These are phyloP conservation scores for Helogale parvula DNA, from an alignment of 2,113 vertebrate species.

Conservation along the genomic window DNA sequence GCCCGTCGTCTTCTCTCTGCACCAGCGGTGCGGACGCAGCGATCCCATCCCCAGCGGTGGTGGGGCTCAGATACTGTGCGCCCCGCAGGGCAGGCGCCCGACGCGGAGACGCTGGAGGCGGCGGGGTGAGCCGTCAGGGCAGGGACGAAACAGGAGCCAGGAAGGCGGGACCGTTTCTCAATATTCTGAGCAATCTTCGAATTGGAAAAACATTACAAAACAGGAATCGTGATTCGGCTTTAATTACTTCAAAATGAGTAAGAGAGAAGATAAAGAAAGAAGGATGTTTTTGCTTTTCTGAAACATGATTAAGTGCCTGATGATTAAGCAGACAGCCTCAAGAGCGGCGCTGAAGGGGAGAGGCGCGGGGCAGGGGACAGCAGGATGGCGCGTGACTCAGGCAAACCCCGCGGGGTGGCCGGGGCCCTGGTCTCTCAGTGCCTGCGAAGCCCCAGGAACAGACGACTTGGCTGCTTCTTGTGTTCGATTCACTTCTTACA, in stretches of 20 bases:
- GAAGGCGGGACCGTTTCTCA: not conserved
- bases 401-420: rapidly evolving
- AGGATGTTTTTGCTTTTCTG: not conserved
- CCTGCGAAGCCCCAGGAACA: not conserved
- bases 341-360: not conserved
- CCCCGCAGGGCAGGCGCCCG: not conserved
- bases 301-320: not conserved
- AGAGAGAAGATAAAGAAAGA: not conserved
- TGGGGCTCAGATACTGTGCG: not conserved
- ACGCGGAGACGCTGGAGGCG: rapidly evolving
- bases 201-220: not conserved
- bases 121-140: not conserved
- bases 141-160: not conserved
- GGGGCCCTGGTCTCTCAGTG: rapidly evolving
- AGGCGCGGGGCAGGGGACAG: not conserved
- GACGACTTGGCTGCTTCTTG: not conserved
- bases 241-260: slow-evolving; percentile 29
- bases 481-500: not conserved
- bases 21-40: not conserved
- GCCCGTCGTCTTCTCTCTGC: not conserved
- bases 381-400: rapidly evolving
- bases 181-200: not conserved
- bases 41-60: not conserved
- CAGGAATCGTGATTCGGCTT: not conserved
- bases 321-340: not conserved